Evolutionary conservation across 1,140 invertebrate species (phyloP), one percentile per base, ranked within the genome.

Genomic region (Leptopilina clavipes): DNA sequence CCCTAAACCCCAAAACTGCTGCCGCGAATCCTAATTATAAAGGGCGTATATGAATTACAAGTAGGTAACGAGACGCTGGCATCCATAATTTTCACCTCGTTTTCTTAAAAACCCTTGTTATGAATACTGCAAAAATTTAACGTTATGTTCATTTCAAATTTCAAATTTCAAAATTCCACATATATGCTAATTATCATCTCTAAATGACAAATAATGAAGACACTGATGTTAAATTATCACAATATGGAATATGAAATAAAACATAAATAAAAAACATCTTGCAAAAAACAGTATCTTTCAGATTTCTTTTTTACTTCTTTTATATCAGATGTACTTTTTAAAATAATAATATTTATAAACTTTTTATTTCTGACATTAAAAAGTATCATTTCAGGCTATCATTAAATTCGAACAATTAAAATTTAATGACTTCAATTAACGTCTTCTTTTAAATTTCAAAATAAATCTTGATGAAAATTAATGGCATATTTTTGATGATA

Each of bases 11-110:
- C 74, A 75, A 82, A 83, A 79, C 74, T 75, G 70, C 54, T 76
- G 22, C 75, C 76, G 75, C 65, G 77, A 70, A 70, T 76, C 78
- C 76, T 83, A 83, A 83, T 83, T 83, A 81, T 83, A 83, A 83
- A 83, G 73, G 82, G 79, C 81, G 79, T 76, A 83, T 76, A 74
- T 72, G 25, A 54, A 73, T 25, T 74, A 52, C 74, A 78, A 77
- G 79, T 59, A 59, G 77, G 82, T 14, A 73, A 48, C 48, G 76
- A 73, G 71, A 77, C 77, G 76, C 70, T 1, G 9, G 77, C 74
- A 80, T 77, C 81, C 83, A 81, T 81, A 83, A 83, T 76, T 83
- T 75, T 70, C 79, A 79, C 73, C 79, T 76, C 70, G 71, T 83
- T 76, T 83, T 83, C 81, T 81, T 72, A 59, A 22, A 31, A 14